phyloP scores from a whole-genome alignment of 2,113 vertebrate species.

The Todiramphus chloris region DNA sequence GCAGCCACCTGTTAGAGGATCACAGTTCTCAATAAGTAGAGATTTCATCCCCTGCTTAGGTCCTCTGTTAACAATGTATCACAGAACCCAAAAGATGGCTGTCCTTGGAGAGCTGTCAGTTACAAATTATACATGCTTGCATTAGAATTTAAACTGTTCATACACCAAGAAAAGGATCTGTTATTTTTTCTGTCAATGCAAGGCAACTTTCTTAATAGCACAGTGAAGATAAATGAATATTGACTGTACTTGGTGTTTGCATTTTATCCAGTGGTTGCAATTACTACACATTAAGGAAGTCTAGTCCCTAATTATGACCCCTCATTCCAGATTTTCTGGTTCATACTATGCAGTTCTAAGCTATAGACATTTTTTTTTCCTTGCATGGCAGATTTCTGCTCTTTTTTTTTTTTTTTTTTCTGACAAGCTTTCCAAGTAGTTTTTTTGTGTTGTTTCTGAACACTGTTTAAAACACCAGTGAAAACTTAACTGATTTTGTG shows the following conservation, averaged over 20 bases:
- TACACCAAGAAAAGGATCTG: background rate
- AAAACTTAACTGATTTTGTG: background rate
- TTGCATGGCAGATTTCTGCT: background rate
- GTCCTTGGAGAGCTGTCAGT: background rate
- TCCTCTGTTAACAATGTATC: background rate
- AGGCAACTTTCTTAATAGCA: background rate
- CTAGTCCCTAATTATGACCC: background rate
- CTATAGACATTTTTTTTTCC: background rate
- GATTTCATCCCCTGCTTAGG: background rate
- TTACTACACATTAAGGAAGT: fast-evolving
- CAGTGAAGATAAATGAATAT: background rate
- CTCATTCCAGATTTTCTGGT: background rate
- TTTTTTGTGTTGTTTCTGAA: background rate
- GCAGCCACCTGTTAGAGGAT: background rate
- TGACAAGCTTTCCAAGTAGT: background rate
- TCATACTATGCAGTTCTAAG: background rate
- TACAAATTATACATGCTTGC: background rate
- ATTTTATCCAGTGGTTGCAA: background rate
- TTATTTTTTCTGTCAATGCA: background rate
- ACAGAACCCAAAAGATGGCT: background rate
- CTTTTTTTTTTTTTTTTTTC: background rate
- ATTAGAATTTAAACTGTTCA: background rate
- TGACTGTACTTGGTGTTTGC: background rate
- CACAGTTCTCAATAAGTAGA: background rate
- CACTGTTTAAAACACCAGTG: background rate